Evolutionary conservation across 2,797 vertebrate genomes (phyloP).

Genomic region (Benthosema pterotum): DNA sequence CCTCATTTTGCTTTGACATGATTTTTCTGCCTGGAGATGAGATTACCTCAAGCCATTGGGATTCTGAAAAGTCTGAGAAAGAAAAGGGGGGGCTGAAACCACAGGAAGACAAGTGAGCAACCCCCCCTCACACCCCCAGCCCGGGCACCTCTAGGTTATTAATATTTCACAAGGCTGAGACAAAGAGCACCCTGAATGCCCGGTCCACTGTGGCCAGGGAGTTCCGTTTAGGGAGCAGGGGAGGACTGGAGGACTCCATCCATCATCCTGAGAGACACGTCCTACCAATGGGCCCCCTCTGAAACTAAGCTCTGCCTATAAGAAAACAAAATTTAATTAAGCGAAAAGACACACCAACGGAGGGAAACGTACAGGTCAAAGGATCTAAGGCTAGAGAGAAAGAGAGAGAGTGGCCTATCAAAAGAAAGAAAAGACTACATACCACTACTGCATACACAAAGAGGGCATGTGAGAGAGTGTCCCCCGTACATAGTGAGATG

Average conservation of each 20-base stretch:
- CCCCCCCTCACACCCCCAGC: background rate
- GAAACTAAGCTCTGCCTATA: slow-evolving; percentile 15
- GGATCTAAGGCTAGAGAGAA: background rate
- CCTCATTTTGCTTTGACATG: slow-evolving; percentile 17
- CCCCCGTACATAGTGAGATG: too few species aligned
- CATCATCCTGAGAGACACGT: slow-evolving; percentile 31
- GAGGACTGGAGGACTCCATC: slow-evolving; percentile 22
- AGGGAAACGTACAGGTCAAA: too few species aligned
- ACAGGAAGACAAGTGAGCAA: slow-evolving; percentile 18
- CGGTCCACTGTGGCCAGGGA: background rate
- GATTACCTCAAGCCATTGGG: slow-evolving; percentile 26
- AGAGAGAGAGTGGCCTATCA: slow-evolving; percentile 11
- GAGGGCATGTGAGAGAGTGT: background rate
- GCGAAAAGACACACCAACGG: too few species aligned
- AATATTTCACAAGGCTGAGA: slow-evolving; percentile 50
- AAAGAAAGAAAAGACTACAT: background rate
- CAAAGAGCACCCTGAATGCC: background rate
- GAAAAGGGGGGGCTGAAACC: slow-evolving; percentile 13
- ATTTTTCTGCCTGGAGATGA: slow-evolving; percentile 28
- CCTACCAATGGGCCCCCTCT: slow-evolving; percentile 28
- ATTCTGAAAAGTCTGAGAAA: background rate
- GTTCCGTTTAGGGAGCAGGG: background rate
- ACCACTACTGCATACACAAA: background rate
- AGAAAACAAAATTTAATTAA: background rate
- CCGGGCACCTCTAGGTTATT: slow-evolving; percentile 35